Base-by-base conservation (phyloP, 2,113 vertebrate genomes). In the Vicugna pacos region DNA sequence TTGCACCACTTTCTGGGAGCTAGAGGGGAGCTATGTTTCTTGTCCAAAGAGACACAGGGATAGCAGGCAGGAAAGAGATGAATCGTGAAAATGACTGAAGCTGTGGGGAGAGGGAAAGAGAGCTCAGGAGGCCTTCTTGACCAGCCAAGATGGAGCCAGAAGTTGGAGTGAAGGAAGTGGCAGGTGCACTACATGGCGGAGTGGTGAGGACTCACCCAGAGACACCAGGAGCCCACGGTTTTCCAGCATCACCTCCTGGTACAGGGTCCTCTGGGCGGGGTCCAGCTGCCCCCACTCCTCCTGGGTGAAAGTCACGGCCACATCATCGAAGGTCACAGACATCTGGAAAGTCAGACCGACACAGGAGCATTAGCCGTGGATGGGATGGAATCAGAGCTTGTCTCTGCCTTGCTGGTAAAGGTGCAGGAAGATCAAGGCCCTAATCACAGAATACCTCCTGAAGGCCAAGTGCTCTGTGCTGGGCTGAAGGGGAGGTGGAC, bases 251-350 rank as follows among this genome's bases (percentile, higher is more conserved):
- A 97, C 95, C 58, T 97, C 93, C 77, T 85, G 95, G 79, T 96
- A 97, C 94, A 97, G 75, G 11, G 84, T 95, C 81, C 80, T 95
- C 96, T 97, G 95, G 50, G 75, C 64, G 1, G 32, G 84, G 56
- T 93, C 93, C 88, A 97, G 91, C 17, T 96, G 96, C 1, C 87
- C 80, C 97, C 97, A 97, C 52, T 97, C 95, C 69, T 97, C 97
- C 79, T 69, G 94, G 35, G 96, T 94, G 32, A 97, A 97, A n/a
- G 89, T 96, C 75, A 97, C 97, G 0, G 97, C 97, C 93, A 97
- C 97, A 8, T 97, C 96, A 69, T 96, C 94, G 6, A 97, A 97
- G 58, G 96, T 97, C 88, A 97, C 94, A 65, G 96, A 70, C 19
- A 96, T n/a, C 97, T 97, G 67, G 4, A 84, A 87, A 84, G 81